Conservation (phyloP, 2,888 invertebrate genomes). For the Parnassius glacialis region DNA sequence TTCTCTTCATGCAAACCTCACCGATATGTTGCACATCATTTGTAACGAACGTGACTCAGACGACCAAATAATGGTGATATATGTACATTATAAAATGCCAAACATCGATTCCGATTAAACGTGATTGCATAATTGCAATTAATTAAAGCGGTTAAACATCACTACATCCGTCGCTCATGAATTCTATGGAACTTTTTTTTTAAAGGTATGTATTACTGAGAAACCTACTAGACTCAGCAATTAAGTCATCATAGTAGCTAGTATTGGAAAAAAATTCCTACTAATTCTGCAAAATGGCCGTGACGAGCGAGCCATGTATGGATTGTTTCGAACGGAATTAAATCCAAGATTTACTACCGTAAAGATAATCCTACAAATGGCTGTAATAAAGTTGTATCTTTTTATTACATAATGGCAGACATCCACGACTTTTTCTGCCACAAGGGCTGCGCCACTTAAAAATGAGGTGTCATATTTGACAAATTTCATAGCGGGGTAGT, state of each 20-base stretch:
- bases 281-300: conserved; percentile 10
- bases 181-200: conserved; percentile 17
- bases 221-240: conserved; percentile 13
- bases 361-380: too few relatives aligned
- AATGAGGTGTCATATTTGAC: too few relatives aligned
- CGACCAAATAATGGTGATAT: too few relatives aligned
- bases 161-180: conserved; percentile 9
- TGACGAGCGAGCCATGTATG: conserved; percentile 1
- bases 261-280: conserved; percentile 16
- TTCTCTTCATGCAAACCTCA: too few relatives aligned
- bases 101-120: conserved; percentile 2
- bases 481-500: too few relatives aligned
- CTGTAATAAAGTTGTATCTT: too few relatives aligned
- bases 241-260: conserved; percentile 16
- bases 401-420: too few relatives aligned
- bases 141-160: conserved; percentile 14
- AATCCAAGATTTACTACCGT: background rate
- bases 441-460: too few relatives aligned
- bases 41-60: too few relatives aligned
- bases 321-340: conserved; percentile 16
- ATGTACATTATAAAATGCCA: too few relatives aligned
- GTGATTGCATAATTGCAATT: conserved; percentile 18
- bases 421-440: too few relatives aligned
- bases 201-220: conserved; percentile 5
- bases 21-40: too few relatives aligned